These are phyloP conservation scores for Poeciliopsis gracilis DNA, from an alignment of 2,797 vertebrate genomes.

Conservation along the genomic window DNA sequence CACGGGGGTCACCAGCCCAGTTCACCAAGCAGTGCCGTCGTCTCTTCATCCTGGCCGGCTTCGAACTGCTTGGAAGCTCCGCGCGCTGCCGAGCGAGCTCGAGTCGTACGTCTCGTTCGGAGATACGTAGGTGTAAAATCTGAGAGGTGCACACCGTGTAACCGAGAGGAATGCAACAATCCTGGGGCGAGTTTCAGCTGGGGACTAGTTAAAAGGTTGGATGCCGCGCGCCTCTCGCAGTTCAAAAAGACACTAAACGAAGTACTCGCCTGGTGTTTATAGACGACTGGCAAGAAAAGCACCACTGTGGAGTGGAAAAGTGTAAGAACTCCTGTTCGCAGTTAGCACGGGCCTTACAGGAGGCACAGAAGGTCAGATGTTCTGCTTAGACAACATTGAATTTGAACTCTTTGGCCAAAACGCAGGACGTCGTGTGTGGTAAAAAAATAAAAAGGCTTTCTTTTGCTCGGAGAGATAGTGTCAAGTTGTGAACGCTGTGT, in stretches of 20 bases:
- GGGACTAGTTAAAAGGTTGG: not conserved
- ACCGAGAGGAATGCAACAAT: slow-evolving; percentile 3
- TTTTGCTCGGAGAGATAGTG: not conserved
- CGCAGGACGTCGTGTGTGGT: not conserved
- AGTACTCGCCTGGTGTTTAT: not conserved
- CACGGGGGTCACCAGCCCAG: slow-evolving; percentile 60
- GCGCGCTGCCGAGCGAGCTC: slow-evolving; percentile 26
- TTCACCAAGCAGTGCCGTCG: slow-evolving; percentile 64
- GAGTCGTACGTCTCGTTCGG: slow-evolving; percentile 14
- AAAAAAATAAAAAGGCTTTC: not conserved
- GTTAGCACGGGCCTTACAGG: not conserved
- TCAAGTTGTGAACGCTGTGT: not conserved
- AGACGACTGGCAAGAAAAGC: not conserved
- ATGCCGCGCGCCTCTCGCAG: not conserved
- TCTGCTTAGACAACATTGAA: not conserved
- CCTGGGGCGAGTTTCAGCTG: not conserved
- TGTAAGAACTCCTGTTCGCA: not conserved
- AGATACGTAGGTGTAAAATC: slow-evolving; percentile 8
- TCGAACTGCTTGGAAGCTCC: slow-evolving; percentile 49
- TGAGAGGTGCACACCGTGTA: not conserved
- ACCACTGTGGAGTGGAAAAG: not conserved
- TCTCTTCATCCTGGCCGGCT: slow-evolving; percentile 35
- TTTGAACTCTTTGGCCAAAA: not conserved
- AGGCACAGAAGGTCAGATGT: not conserved
- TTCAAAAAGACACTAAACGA: not conserved